Conservation (phyloP, 2,888 invertebrate genomes). For the Ophioninae sp. region DNA sequence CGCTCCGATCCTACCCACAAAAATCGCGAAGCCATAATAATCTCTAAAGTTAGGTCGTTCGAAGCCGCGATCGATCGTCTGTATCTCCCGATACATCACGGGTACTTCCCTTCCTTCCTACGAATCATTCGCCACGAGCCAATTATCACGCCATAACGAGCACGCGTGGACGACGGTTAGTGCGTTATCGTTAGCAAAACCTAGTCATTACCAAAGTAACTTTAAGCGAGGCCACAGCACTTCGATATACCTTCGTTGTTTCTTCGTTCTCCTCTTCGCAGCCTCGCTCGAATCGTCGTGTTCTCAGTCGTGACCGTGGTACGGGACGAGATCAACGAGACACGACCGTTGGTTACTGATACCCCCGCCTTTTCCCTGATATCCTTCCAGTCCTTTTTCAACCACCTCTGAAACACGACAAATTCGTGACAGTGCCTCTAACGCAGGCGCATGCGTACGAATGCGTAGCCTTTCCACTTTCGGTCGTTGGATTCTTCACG, state of each 20-base stretch:
- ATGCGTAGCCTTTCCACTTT: constrained; percentile 21
- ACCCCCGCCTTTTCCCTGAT: constrained; percentile 9
- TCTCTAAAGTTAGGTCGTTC: constrained; percentile 59
- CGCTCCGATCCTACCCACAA: constrained; percentile 21
- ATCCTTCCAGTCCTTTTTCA: no score
- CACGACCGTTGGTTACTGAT: constrained; percentile 27
- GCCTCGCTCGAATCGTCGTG: constrained; percentile 50
- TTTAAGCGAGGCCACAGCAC: constrained; percentile 64
- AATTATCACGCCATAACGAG: constrained; percentile 65
- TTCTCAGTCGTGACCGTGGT: constrained; percentile 36
- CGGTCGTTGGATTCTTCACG: constrained; percentile 52
- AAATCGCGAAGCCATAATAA: constrained; percentile 64
- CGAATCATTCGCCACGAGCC: constrained; percentile 43
- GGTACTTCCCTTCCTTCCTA: constrained; percentile 9
- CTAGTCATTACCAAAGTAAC: constrained; percentile 81
- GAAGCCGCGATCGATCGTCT: constrained; percentile 61
- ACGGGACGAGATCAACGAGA: constrained; percentile 12
- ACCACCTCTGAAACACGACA: constrained; percentile 20
- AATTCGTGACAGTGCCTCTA: constrained; percentile 54
- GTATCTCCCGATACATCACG: constrained; percentile 50
- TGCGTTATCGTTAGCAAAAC: constrained; percentile 75
- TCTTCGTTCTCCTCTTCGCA: constrained; percentile 60
- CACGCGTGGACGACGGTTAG: constrained; percentile 60
- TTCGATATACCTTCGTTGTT: constrained; percentile 32
- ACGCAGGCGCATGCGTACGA: neutral